Conservation (phyloP, 2,113 vertebrate species). For the Merops nubicus region DNA sequence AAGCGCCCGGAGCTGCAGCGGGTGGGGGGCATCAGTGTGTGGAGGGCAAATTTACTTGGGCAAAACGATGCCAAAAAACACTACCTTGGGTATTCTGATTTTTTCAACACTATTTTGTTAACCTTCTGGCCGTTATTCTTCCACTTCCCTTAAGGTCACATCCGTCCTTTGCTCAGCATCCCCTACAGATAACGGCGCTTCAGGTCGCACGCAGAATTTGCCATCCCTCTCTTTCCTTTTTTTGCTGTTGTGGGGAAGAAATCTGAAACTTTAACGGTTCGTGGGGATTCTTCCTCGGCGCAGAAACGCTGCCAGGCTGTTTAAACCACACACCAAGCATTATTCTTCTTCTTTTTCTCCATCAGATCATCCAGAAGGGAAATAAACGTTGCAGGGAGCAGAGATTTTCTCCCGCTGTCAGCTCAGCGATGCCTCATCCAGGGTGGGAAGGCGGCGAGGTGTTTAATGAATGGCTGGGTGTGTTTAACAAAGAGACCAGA, state of each 20-base stretch:
- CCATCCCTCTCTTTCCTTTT: neutral
- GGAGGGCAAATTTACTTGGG: neutral
- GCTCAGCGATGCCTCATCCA: neutral
- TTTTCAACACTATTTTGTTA: neutral
- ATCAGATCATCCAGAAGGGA: neutral
- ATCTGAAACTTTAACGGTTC: neutral
- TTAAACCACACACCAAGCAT: neutral
- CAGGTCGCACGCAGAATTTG: neutral
- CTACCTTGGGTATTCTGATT: fast-evolving
- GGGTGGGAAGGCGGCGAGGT: neutral
- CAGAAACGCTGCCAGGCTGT: neutral
- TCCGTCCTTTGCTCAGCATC: fast-evolving
- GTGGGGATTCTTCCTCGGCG: neutral
- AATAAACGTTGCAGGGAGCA: neutral
- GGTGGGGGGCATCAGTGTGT: fast-evolving
- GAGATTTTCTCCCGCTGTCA: neutral
- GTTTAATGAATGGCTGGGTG: neutral
- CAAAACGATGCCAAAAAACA: fast-evolving
- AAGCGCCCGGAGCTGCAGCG: neutral
- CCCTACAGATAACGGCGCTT: neutral
- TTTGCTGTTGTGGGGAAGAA: neutral
- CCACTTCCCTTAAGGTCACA: neutral
- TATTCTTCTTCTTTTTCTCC: neutral
- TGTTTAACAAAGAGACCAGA: neutral
- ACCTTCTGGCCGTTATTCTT: neutral